A percentile compares a stretch with the other conserved stretches of the same genome.
Conservation (phyloP, 2,797 vertebrate species). For the Paramormyrops hopkinsi region DNA sequence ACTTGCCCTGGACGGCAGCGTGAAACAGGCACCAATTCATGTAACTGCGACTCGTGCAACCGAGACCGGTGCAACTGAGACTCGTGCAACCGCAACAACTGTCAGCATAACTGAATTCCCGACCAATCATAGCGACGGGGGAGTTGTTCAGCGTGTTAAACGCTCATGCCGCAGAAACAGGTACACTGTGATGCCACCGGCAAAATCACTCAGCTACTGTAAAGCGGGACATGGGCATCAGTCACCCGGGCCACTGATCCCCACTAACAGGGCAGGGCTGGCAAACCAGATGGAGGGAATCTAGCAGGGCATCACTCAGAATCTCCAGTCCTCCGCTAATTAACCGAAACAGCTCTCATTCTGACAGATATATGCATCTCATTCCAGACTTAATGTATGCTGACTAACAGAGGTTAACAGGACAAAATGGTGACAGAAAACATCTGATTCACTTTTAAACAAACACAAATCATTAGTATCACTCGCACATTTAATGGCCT, state of each 20-base stretch:
- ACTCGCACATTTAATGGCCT: background rate
- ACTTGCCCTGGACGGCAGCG: background rate
- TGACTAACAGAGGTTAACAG: background rate
- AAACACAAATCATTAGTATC: background rate
- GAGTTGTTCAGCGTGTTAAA: background rate
- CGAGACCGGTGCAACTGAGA: too few species aligned
- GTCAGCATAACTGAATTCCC: background rate
- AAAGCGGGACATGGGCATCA: background rate
- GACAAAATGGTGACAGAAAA: background rate
- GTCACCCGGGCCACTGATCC: background rate
- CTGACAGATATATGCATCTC: background rate
- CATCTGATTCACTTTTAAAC: slow-evolving; percentile 1
- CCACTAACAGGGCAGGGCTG: background rate
- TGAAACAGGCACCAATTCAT: background rate
- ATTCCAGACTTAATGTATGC: background rate
- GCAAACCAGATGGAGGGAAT: background rate
- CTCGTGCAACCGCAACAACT: background rate
- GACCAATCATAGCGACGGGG: background rate
- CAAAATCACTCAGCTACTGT: background rate
- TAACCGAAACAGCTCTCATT: background rate
- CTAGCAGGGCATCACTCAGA: background rate
- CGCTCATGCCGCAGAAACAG: background rate
- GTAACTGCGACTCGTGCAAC: too few species aligned
- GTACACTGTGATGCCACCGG: background rate
- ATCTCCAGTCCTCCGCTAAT: background rate